Evolutionary conservation across 2,113 vertebrate species (phyloP).

Genomic region (Neoarius graeffei): DNA sequence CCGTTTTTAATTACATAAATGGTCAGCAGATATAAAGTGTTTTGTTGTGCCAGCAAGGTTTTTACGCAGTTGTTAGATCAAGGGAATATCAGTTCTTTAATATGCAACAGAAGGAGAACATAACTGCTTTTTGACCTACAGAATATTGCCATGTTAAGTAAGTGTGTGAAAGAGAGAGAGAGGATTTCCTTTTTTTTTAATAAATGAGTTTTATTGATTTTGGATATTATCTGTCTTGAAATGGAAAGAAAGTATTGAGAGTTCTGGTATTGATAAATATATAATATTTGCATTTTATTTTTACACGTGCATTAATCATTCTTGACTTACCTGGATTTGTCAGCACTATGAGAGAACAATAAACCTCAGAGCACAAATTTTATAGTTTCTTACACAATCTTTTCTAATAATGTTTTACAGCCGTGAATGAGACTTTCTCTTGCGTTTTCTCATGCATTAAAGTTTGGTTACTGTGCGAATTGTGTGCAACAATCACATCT

Average conservation of each 20-base stretch:
- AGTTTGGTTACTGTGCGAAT: not conserved
- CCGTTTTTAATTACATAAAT: constrained; percentile 9
- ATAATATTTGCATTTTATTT: not conserved
- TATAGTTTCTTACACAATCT: not conserved
- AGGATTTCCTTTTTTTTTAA: too few relatives aligned
- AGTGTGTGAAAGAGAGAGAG: too few relatives aligned
- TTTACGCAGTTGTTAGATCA: not conserved
- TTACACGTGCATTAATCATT: constrained; percentile 8
- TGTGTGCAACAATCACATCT: not conserved
- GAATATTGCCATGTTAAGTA: not conserved
- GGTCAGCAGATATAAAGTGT: not conserved
- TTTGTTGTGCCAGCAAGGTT: not conserved
- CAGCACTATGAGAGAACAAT: constrained; percentile 33
- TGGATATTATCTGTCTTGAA: constrained; percentile 7
- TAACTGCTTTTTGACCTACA: not conserved
- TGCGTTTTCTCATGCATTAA: not conserved
- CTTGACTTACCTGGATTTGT: constrained; percentile 26
- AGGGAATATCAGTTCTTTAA: not conserved
- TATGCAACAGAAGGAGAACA: not conserved
- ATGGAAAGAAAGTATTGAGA: not conserved
- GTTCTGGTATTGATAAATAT: not conserved
- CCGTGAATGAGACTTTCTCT: not conserved
- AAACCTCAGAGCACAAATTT: constrained; percentile 25
- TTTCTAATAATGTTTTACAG: not conserved
- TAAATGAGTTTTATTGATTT: not conserved